Evolutionary conservation across 1,140 invertebrate genomes (phyloP), one percentile per base, ranked within the genome.

Genomic region (Carposina sasakii): DNA sequence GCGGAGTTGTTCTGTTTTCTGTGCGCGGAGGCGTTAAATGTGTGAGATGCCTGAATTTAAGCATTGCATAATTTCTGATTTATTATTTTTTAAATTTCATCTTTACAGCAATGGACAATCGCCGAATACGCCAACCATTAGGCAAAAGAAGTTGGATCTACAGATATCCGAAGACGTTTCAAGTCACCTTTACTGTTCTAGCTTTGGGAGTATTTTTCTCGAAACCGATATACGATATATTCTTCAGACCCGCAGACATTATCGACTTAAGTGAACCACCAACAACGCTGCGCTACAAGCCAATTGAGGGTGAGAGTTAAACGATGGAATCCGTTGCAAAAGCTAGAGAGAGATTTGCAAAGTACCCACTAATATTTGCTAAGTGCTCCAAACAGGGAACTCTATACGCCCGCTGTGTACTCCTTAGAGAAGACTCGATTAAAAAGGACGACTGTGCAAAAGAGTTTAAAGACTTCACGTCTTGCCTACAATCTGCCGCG

Each of bases 291-390:
- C 55, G 45, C 16, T 63, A 58, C 20, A 70, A 61, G 55, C 12
- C 24, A 28, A 16, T 9, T 28, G 5, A 28, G 41, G 15, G 52
- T 49, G 21, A 42, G 36, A 13, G 30, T 52, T 1, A 44, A 54
- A 20, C 19, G 36, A 95, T 96, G 94, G 94, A 96, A 74, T 88
- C 93, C 21, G 92, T 95, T 3, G 87, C 87, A 31, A 92, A 89
- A 81, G 93, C 94, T 0, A 90, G 88, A 65, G 78, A 88, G 34
- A 85, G 94, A 63, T 79, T 95, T 28, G 87, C 86, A 48, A 89
- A 90, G 43, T 95, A 94, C 82, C 94, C 94, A 1, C 52, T 89
- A 26, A 59, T 95, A 28, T 85, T 95, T 45, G 85, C 87, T 1
- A 89, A 91, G 66, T 96, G 94, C 76, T 84, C 87, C 5, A 88